A percentile compares a stretch with the other conserved stretches of the same genome.
Conservation (phyloP, 2,113 vertebrate species). For the Cyanoliseus patagonus region DNA sequence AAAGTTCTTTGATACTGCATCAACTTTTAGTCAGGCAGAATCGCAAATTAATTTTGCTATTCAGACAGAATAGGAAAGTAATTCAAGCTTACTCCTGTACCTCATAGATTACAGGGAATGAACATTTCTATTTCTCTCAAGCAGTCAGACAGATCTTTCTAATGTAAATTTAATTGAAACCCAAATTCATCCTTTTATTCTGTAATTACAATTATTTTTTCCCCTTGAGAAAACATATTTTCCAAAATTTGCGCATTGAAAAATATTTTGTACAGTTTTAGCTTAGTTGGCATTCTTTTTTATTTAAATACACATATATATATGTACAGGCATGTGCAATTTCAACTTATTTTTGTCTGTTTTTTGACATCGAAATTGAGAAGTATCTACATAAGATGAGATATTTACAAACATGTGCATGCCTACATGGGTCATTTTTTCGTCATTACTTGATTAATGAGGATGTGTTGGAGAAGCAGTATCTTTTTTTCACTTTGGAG, state of each 20-base stretch:
- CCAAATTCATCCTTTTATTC: neutral
- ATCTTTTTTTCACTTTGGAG: neutral
- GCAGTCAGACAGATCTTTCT: neutral
- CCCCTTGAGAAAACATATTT: neutral
- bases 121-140: neutral
- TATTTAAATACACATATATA: neutral
- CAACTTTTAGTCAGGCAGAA: neutral
- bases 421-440: neutral
- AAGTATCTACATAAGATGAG: neutral
- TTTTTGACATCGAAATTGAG: neutral
- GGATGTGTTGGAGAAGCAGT: neutral
- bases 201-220: neutral
- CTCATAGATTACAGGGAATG: neutral
- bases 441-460: neutral
- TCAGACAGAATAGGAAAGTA: neutral
- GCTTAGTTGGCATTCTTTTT: neutral
- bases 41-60: neutral
- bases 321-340: accelerated
- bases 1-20: neutral
- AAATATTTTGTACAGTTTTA: neutral
- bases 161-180: neutral
- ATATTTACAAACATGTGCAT: neutral
- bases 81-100: neutral
- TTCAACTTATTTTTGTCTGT: accelerated
- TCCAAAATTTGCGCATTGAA: neutral